Evolutionary conservation across 2,888 invertebrate genomes (phyloP).

Genomic region (Melinaea marsaeus): DNA sequence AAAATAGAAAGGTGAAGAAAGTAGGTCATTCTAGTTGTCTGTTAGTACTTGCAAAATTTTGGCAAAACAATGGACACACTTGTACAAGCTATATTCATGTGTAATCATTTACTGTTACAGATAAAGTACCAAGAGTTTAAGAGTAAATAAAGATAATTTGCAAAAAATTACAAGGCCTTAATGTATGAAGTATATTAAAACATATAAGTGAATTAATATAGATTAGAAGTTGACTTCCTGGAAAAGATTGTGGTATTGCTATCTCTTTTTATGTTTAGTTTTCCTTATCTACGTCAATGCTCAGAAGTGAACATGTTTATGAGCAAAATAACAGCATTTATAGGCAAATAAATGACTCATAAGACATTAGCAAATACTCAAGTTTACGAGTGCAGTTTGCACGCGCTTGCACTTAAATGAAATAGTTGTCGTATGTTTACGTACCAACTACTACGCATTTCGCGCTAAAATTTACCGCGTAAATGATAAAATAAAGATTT

Average conservation of each 20-base stretch:
- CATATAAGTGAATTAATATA: not conserved
- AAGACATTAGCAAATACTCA: not conserved
- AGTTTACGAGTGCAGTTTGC: too few species aligned
- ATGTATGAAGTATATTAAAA: too few species aligned
- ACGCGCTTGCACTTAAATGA: not conserved
- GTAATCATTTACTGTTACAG: too few species aligned
- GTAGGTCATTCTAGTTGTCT: not conserved
- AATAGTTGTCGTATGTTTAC: conserved; percentile 7
- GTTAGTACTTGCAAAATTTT: not conserved
- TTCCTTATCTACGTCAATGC: not conserved
- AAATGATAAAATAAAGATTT: conserved; percentile 43
- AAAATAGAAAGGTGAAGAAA: conserved; percentile 8
- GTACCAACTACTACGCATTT: conserved; percentile 10
- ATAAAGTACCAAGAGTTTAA: too few species aligned
- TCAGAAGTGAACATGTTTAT: not conserved
- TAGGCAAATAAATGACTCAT: conserved; percentile 20
- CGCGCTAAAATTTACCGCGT: conserved; percentile 33
- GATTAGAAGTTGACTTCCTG: not conserved
- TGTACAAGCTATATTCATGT: too few species aligned
- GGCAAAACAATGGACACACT: not conserved
- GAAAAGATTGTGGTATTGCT: not conserved
- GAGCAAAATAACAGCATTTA: conserved; percentile 13
- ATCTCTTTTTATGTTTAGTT: not conserved
- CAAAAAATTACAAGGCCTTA: too few species aligned
- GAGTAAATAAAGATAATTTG: too few species aligned